Base-by-base conservation (phyloP, 2,797 vertebrate species). In the Vespertilio murinus region DNA sequence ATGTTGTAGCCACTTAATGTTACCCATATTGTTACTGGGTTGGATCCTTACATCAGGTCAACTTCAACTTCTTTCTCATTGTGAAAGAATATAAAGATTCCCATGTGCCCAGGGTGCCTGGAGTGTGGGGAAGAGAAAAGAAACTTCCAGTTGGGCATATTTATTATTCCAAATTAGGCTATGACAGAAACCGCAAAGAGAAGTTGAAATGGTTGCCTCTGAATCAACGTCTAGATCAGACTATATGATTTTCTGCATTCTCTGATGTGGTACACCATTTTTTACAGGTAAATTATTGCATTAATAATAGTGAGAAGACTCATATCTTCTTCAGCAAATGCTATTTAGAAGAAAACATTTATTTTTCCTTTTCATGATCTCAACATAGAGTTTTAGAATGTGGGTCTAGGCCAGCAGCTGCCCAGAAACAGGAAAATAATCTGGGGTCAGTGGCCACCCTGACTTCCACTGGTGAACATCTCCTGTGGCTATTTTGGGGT, bases 341-440 rank as follows among this genome's bases (percentile, higher is more conserved):
- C 61, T 85, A n/a, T 86, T 90, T 85, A 75, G 61, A 82, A 93
- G 65, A 92, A 87, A 70, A 64, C 74, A 49, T 89, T 64, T 82
- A 18, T 47, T 84, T 74, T 20, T 6, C 52, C 38, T 18, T 40
- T 77, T 92, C 77, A 61, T 6, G 25, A 84, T 59, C 7, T 49
- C 61, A 80, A 20, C 30, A 92, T 89, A 75, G 52, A 84, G 35
- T 70, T 92, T 94, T 65, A 92, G 73, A 93, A 88, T 70, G 6
- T 92, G 73, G 49, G 69, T 90, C 20, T 87, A 84, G 59, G 67
- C 59, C 90, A 94, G 59, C 52, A 93, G 56, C 67, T 73, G 78
- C 69, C 52, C 64, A 93, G 73, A 88, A 67, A 77, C 54, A 94
- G 59, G 38, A 95, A 91, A 87, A 11, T 23, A 87, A 45, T 86